phyloP scores from a whole-genome alignment of 92 coral and sea anemone species.

The Hydrozoanthus gracilis region DNA sequence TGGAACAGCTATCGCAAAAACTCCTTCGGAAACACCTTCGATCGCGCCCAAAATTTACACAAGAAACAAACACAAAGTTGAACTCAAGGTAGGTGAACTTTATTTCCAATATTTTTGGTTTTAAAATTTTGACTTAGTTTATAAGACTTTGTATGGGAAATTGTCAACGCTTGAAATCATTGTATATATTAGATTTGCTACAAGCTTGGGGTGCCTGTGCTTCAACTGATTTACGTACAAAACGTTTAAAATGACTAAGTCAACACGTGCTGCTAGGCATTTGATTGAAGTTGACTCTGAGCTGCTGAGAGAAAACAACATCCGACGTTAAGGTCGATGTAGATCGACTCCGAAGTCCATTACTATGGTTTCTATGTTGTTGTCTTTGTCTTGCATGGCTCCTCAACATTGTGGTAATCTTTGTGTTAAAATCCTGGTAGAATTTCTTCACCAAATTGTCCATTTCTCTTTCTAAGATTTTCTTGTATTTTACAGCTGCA shows the following conservation, averaged over 20 bases:
- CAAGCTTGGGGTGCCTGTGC: no score
- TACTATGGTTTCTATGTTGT: neutral
- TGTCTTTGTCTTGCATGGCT: neutral
- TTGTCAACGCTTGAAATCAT: no score
- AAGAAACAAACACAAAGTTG: no score
- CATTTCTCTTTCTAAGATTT: neutral
- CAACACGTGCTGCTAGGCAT: neutral
- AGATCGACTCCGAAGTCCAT: neutral
- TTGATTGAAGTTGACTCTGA: neutral
- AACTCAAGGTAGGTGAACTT: no score
- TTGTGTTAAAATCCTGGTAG: neutral
- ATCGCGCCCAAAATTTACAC: no score
- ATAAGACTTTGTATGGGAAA: no score
- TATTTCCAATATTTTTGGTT: no score
- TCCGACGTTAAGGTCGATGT: neutral
- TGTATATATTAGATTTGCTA: no score
- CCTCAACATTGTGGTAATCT: neutral
- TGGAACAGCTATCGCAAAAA: no score
- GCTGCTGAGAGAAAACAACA: neutral
- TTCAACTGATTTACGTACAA: no score
- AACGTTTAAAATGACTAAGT: neutral
- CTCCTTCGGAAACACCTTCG: no score
- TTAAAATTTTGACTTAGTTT: no score
- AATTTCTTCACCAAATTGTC: constrained; percentile 18
- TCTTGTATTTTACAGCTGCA: constrained; percentile 11